Conservation (phyloP, 2,797 vertebrate species). For the Sebastes glaucus region DNA sequence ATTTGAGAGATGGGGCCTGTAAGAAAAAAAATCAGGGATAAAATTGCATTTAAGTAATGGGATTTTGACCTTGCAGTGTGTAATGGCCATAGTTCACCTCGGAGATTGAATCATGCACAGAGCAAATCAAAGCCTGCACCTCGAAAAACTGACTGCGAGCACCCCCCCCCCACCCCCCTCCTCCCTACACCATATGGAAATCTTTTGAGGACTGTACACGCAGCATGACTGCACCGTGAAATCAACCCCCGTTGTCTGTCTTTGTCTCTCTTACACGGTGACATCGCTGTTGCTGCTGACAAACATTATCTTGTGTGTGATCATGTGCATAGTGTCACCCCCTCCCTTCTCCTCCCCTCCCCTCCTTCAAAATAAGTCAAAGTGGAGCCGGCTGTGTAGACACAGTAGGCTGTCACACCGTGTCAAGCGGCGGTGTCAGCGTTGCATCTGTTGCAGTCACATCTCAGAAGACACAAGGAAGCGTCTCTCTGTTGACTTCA, state of each 20-base stretch:
- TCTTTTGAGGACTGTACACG: constrained; percentile 50
- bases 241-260: constrained; percentile 74
- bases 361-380: constrained; percentile 64
- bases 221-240: constrained; percentile 71
- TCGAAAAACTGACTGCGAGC: constrained; percentile 32
- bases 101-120: constrained; percentile 59
- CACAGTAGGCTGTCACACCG: constrained; percentile 77
- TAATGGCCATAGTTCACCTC: constrained; percentile 56
- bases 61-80: constrained; percentile 67
- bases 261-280: constrained; percentile 68
- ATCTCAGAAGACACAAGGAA: constrained; percentile 79
- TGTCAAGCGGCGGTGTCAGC: constrained; percentile 79
- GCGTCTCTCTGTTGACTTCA: constrained; percentile 83
- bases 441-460: constrained; percentile 82
- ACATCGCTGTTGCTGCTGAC: constrained; percentile 78
- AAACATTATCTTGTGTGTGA: constrained; percentile 85
- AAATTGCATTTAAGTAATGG: constrained; percentile 69
- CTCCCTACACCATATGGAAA: constrained; percentile 27
- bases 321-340: constrained; percentile 75
- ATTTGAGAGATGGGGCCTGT: constrained; percentile 54
- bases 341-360: neutral
- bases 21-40: constrained; percentile 39
- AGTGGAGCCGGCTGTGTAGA: constrained; percentile 73
- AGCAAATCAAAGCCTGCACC: constrained; percentile 47
- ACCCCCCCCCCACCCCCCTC: no score